These are phyloP conservation scores for Tapera naevia DNA, from an alignment of 2,797 vertebrate genomes.

Conservation along the genomic window DNA sequence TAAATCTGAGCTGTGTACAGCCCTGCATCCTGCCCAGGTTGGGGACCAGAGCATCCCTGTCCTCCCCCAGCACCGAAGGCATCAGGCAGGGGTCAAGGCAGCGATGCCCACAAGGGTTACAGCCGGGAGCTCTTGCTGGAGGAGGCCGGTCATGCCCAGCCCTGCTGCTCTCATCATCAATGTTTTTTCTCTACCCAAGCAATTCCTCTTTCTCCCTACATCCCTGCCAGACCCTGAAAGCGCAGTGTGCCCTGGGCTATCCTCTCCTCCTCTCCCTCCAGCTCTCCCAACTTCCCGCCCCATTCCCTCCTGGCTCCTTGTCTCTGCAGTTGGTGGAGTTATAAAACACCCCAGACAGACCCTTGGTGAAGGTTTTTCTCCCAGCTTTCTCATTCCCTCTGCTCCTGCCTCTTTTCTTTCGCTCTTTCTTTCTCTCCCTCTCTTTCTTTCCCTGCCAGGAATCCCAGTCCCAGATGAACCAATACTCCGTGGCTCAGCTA, in stretches of 20 bases:
- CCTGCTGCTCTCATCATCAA: not conserved
- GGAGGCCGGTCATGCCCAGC: not conserved
- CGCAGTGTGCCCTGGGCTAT: not conserved
- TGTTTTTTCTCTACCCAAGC: not conserved
- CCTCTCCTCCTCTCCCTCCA: not conserved
- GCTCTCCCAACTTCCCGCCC: not conserved
- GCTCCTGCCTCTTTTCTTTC: conserved; percentile 20
- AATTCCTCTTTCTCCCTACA: not conserved
- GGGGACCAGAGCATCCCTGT: not conserved
- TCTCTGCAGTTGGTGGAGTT: not conserved
- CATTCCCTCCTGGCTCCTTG: not conserved
- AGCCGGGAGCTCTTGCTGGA: not conserved
- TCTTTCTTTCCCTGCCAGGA: conserved; percentile 67
- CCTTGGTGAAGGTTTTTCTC: not conserved
- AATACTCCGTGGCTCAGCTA: conserved; percentile 47
- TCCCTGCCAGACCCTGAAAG: not conserved
- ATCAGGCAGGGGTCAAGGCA: not conserved
- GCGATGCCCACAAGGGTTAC: not conserved
- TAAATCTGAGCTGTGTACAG: not conserved
- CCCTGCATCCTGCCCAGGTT: accelerated
- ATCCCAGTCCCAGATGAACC: conserved; percentile 69
- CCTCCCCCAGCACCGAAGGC: not conserved
- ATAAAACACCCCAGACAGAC: not conserved
- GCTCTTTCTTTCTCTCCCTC: conserved; percentile 37
- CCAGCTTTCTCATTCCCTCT: not conserved